These are phyloP conservation scores for Luehdorfia chinensis DNA, from an alignment of 1,140 invertebrate genomes.

Conservation along the genomic window DNA sequence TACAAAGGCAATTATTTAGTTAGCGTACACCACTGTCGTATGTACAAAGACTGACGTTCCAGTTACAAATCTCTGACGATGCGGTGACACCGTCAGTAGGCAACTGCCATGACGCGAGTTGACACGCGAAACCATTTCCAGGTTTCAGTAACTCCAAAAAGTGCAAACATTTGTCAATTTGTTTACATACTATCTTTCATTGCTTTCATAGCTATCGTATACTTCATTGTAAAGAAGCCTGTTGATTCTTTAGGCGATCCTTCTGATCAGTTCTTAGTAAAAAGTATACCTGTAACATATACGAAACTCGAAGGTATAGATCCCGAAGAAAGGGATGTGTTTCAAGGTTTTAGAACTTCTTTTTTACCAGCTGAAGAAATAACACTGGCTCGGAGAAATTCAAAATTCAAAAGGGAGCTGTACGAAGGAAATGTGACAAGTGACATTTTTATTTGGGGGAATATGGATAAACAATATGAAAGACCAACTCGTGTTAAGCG, in stretches of 20 bases:
- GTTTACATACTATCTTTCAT: conserved; percentile 34
- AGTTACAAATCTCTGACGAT: conserved; percentile 48
- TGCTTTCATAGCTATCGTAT: conserved; percentile 27
- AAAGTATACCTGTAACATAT: conserved; percentile 54
- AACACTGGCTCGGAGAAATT: conserved; percentile 31
- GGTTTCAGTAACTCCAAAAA: conserved; percentile 46
- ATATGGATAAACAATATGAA: conserved; percentile 22
- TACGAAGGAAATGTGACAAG: conserved; percentile 41
- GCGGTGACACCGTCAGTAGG: conserved; percentile 47
- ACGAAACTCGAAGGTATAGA: conserved; percentile 51
- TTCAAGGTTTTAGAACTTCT: conserved; percentile 63
- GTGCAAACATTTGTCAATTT: conserved; percentile 47
- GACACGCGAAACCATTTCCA: conserved; percentile 44
- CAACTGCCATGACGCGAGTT: conserved; percentile 61
- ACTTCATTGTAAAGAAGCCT: conserved; percentile 44
- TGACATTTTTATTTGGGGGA: conserved; percentile 45
- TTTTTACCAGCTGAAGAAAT: conserved; percentile 59
- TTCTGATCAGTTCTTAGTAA: conserved; percentile 50
- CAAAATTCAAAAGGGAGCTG: conserved; percentile 28
- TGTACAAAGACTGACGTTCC: conserved; percentile 34
- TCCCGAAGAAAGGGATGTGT: conserved; percentile 64
- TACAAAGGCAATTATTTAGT: conserved; percentile 39
- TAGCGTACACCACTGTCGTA: conserved; percentile 23
- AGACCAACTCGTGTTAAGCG: conserved; percentile 47
- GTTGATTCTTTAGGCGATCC: conserved; percentile 47